A percentile compares a stretch with the other conserved stretches of the same genome.
Conservation (phyloP, 2,888 invertebrate species). For the Hydrotaea cyrtoneurina region DNA sequence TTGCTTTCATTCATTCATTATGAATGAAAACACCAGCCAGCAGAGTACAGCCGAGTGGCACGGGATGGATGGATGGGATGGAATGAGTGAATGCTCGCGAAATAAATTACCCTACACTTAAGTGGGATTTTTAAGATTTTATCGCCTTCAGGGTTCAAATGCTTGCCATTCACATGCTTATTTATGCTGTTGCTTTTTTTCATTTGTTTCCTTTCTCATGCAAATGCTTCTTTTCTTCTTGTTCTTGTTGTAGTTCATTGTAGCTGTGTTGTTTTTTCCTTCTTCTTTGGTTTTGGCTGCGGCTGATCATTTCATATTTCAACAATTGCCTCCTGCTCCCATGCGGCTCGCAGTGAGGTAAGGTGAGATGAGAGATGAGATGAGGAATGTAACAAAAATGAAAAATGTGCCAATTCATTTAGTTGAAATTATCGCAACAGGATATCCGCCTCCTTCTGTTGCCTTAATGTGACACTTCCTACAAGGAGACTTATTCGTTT, state of each 20-base stretch:
- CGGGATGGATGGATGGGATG: constrained; percentile 36
- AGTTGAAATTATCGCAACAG: constrained; percentile 78
- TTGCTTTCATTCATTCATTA: constrained; percentile 51
- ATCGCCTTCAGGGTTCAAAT: constrained; percentile 71
- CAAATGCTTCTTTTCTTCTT: constrained; percentile 4
- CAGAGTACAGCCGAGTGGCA: not conserved
- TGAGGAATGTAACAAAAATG: constrained; percentile 71
- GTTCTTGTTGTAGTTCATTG: not conserved
- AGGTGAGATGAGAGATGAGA: constrained; percentile 37
- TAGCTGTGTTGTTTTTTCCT: constrained; percentile 21
- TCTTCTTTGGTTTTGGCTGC: constrained; percentile 22
- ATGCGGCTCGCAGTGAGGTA: constrained; percentile 2
- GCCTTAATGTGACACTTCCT: constrained; percentile 61
- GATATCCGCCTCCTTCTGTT: constrained; percentile 65
- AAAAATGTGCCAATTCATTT: constrained; percentile 80
- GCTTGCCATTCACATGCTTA: constrained; percentile 53
- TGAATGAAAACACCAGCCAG: constrained; percentile 52
- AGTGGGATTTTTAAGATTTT: constrained; percentile 80
- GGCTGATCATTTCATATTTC: constrained; percentile 66
- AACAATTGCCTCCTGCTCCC: constrained; percentile 62
- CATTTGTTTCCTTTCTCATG: constrained; percentile 39
- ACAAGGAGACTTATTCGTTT: not conserved
- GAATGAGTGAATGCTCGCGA: constrained; percentile 62
- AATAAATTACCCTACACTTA: constrained; percentile 80
- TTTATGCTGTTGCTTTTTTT: constrained; percentile 55